Evolutionary conservation across 2,888 invertebrate genomes (phyloP).

Genomic region (Rhagophthalmus giganteus): DNA sequence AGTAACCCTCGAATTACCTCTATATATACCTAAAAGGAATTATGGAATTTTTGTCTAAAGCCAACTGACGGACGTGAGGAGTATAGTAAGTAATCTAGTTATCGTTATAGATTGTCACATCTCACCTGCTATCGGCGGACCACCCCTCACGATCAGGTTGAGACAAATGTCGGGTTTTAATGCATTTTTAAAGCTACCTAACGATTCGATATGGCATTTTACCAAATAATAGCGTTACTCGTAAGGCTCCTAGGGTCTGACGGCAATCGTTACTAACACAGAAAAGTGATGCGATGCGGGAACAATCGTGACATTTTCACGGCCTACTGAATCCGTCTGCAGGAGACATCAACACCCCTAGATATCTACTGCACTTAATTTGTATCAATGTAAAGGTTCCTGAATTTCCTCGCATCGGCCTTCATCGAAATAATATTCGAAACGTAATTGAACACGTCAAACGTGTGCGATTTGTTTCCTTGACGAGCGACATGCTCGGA

Average conservation of each 20-base stretch:
- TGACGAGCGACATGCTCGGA: conserved; percentile 6
- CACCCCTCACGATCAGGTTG: no score
- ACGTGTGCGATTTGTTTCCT: conserved; percentile 3
- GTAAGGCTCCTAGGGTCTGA: conserved; percentile 14
- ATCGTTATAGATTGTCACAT: no score
- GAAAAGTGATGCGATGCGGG: conserved; percentile 34
- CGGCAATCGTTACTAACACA: conserved; percentile 25
- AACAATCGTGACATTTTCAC: conserved; percentile 40
- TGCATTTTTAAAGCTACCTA: neutral
- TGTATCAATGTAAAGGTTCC: conserved; percentile 7
- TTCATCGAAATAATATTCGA: no score
- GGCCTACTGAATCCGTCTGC: conserved; percentile 38
- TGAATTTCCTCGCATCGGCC: no score
- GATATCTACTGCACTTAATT: conserved; percentile 28
- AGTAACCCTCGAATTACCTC: no score
- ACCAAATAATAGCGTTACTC: neutral
- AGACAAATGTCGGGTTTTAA: no score
- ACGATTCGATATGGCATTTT: neutral
- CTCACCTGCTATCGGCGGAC: neutral
- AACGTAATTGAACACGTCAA: conserved; percentile 4
- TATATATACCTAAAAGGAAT: no score
- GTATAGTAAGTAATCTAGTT: neutral
- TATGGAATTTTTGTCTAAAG: no score
- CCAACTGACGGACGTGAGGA: no score
- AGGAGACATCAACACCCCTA: conserved; percentile 38